Base-by-base conservation (phyloP, 2,113 vertebrate genomes). In the Polyodon spathula region DNA sequence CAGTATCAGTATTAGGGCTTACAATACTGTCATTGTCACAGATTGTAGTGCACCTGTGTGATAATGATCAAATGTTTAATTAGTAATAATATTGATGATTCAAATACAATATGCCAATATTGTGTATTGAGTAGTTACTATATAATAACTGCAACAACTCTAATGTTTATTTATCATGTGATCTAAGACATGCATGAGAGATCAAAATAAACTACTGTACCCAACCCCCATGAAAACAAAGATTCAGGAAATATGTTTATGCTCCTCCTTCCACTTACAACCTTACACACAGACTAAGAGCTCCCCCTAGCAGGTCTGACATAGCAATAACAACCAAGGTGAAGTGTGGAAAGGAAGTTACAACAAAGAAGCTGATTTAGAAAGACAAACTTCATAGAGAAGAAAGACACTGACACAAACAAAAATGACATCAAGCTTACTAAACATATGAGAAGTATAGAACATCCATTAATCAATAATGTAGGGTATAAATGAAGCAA, bases 251-350 rank as follows among this genome's bases (percentile, higher is more conserved):
- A 69, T 68, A 60, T 70, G 50, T 66, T 68, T 62, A 59, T 57
- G 62, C 46, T 67, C 75, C 71, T 71, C 73, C 71, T 71, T 72
- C 66, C 62, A 64, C 66, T 67, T 63, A 15, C 40, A 60, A 72
- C 81, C 74, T 66, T 56, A 68, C 68, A 67, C 69, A 72, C 74
- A 81, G 82, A 76, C 82, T 83, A 71, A 80, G 81, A 84, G 84
- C 83, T 79, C 85, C 83, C 84, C 79, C 83, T 87, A 85, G 84
- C 83, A 81, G 83, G 64, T 75, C 69, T 68, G 75, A 14, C 62
- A 40, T 10, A 46, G 69, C 58, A 73, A 55, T 51, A 55, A 62
- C 50, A 61, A 51, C 27, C 44, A 38, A 43, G 52, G 41, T 44
- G 15, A 37, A 9, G 12, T 16, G 9, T 15, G 8, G 14, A 39